Conservation (phyloP, 2,797 vertebrate genomes). For the Cossypha caffra region DNA sequence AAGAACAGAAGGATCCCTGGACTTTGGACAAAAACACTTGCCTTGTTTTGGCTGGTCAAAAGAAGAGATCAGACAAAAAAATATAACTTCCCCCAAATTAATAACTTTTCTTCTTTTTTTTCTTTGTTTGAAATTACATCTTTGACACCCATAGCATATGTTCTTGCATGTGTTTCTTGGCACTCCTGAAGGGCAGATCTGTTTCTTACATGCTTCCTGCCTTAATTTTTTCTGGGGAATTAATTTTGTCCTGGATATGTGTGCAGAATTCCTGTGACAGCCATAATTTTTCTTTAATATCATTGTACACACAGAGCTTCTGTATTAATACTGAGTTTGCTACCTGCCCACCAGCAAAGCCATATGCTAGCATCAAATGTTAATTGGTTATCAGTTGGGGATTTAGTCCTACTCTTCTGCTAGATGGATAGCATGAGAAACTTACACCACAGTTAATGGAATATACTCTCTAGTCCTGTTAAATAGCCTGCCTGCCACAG, state of each 20-base stretch:
- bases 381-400: slow-evolving; percentile 15
- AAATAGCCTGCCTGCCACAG: background rate
- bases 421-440: background rate
- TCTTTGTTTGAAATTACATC: background rate
- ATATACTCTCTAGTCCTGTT: background rate
- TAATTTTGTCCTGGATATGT: slow-evolving; percentile 1
- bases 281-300: slow-evolving; percentile 14
- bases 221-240: slow-evolving; percentile 20
- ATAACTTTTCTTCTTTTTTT: background rate
- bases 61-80: background rate
- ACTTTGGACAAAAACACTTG: background rate
- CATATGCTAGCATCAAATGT: slow-evolving; percentile 41
- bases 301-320: background rate
- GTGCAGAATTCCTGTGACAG: slow-evolving; percentile 38
- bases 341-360: slow-evolving; percentile 44
- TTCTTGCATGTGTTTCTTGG: slow-evolving; percentile 50
- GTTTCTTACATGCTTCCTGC: slow-evolving; percentile 32
- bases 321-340: background rate
- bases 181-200: slow-evolving; percentile 59
- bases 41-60: background rate
- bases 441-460: background rate
- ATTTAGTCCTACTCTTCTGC: slow-evolving; percentile 6
- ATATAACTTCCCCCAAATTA: background rate
- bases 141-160: slow-evolving; percentile 32
- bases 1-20: background rate